Base-by-base conservation (phyloP, 92 coral and sea anemone genomes). In the Galaxea fascicularis region DNA sequence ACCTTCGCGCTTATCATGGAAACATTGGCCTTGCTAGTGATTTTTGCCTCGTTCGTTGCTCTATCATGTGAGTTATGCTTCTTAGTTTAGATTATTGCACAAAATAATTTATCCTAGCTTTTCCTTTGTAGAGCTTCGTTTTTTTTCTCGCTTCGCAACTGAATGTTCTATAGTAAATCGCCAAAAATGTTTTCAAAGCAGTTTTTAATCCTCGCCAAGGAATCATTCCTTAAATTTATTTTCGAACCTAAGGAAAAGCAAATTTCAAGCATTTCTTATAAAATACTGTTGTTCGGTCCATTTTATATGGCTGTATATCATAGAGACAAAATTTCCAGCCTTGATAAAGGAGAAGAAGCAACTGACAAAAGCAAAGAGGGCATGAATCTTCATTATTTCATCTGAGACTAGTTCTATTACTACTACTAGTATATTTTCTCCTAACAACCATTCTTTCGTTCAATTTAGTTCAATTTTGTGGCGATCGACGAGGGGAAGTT, bases 1-100 rank as follows among this genome's bases (percentile, higher is more conserved):
- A 28, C 21, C 9, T 49, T 39, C 30, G 77, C 44, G 4, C 30
- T 30, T 86, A 84, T 7, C 79, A 89, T 89, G 92, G 86, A 67
- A 76, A 89, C 78, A 28, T 22, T 85, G 29, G 45, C 72, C 14
- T 62, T 57, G 1, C 65, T 89, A 27, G 78, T 85, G 52, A 77
- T 85, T 28, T 83, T 89, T n/a, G 86, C 89, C 39, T 44, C 92
- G 20, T 72, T 78, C 72, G 11, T 89, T 74, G 86, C 89, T 20
- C 65, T 89, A 30, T 31, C 92, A 45, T 79, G 92, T 89, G 59
- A 89, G 92, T 60, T 58, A 41, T 31, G 21, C 5, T 62, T 60
- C 27, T n/a, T 62, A 51, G 18, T 44, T 25, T 60, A n/a, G 51
- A 26, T 14, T 4, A 12, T 22, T 51, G 52, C 13, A 22, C 13